Conservation (phyloP, 1,140 invertebrate genomes). For the Eumaeus atala region DNA sequence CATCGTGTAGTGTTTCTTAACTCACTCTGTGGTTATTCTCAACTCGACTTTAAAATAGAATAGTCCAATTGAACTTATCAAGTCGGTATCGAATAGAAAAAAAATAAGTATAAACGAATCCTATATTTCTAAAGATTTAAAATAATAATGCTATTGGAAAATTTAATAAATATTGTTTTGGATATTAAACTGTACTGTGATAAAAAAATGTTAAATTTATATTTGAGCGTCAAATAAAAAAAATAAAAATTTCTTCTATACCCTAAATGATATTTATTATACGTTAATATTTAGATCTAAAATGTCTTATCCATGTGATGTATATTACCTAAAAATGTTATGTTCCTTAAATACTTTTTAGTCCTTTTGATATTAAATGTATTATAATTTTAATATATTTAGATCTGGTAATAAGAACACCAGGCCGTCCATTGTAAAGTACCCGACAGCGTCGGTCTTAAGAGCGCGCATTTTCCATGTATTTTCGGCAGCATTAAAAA, state of each 20-base stretch:
- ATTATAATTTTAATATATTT: conserved; percentile 19
- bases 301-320: conserved; percentile 24
- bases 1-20: too few species aligned
- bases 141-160: conserved; percentile 4
- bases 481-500: too few species aligned
- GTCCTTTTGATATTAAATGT: conserved; percentile 25
- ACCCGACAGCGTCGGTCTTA: conserved; percentile 26
- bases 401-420: conserved; percentile 41
- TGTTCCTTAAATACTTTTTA: conserved; percentile 27
- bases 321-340: conserved; percentile 25
- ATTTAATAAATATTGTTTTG: conserved; percentile 20
- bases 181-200: conserved; percentile 35
- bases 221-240: conserved; percentile 16
- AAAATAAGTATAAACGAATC: too few species aligned
- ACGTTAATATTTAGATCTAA: conserved; percentile 17
- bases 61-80: too few species aligned
- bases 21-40: too few species aligned
- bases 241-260: conserved; percentile 11
- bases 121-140: too few species aligned
- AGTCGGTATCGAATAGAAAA: too few species aligned
- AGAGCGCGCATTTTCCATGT: background rate
- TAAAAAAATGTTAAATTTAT: conserved; percentile 26
- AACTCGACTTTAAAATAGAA: too few species aligned
- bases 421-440: conserved; percentile 63
- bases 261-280: background rate